Percentiles rank a stretch among this genome's conserved stretches.
Conservation (phyloP, 2,113 vertebrate species). For the Callipepla squamata region DNA sequence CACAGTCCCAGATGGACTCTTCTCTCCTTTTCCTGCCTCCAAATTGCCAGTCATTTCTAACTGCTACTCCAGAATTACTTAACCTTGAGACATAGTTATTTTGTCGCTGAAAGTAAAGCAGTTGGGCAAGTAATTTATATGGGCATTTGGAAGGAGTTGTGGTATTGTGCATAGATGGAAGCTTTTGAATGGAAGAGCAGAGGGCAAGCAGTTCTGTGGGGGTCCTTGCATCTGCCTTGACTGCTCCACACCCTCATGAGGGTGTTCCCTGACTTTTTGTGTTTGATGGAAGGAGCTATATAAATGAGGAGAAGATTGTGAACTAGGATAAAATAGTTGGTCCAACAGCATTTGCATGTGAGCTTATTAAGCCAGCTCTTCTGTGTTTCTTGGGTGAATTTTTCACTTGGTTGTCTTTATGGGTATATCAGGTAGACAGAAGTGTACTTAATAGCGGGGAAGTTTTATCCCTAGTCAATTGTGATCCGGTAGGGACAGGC, state of each 20-base stretch:
- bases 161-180: not conserved
- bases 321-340: not conserved
- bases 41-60: not conserved
- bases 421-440: not conserved
- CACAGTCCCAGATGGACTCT: rapidly evolving
- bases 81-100: not conserved
- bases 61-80: not conserved
- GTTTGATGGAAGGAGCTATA: not conserved
- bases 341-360: not conserved
- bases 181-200: not conserved
- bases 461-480: not conserved
- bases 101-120: not conserved
- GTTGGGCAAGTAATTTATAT: not conserved
- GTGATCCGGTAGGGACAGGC: not conserved
- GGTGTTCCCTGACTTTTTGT: not conserved
- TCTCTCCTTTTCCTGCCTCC: not conserved
- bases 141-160: not conserved
- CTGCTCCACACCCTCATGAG: not conserved
- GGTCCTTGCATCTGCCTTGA: not conserved
- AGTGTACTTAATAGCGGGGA: not conserved
- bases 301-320: not conserved
- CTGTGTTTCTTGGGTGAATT: not conserved
- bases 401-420: not conserved
- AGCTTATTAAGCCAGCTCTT: not conserved
- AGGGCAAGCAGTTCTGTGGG: not conserved